Evolutionary conservation across 2,888 invertebrate species (phyloP).

Genomic region (Tetranychus piercei): DNA sequence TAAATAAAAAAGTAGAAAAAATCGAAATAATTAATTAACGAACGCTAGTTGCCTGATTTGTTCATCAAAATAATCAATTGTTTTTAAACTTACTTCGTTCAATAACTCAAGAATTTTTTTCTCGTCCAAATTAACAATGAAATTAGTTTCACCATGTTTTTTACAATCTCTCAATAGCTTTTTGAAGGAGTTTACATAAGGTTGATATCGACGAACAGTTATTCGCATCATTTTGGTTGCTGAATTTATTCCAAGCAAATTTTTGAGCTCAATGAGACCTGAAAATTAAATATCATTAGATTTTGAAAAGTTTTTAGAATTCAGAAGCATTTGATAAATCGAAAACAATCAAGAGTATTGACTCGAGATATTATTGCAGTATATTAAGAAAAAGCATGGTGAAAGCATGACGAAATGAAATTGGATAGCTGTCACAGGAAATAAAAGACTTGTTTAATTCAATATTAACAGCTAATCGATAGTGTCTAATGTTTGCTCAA

Average conservation of each 20-base stretch:
- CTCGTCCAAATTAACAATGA: slow-evolving; percentile 18
- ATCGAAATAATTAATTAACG: background rate
- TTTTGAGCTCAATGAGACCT: slow-evolving; percentile 18
- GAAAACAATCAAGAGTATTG: background rate
- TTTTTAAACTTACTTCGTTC: slow-evolving; percentile 12
- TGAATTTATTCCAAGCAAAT: slow-evolving; percentile 15
- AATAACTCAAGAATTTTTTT: slow-evolving; percentile 15
- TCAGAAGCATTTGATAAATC: background rate
- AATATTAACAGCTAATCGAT: too few species aligned
- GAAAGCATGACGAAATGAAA: too few species aligned
- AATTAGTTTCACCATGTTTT: slow-evolving; percentile 17
- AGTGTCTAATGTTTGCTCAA: too few species aligned
- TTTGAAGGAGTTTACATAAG: slow-evolving; percentile 9
- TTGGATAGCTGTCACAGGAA: too few species aligned
- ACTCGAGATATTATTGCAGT: background rate
- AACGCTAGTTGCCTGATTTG: background rate
- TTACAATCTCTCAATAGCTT: slow-evolving; percentile 22
- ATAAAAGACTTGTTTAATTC: too few species aligned
- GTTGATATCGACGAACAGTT: background rate
- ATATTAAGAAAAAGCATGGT: too few species aligned
- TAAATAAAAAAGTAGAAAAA: background rate
- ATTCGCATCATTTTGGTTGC: background rate
- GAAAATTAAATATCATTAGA: background rate
- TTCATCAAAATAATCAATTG: background rate
- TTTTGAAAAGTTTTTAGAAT: background rate